These are phyloP conservation scores for Ochotona princeps DNA, from an alignment of 2,113 vertebrate species.

Conservation along the genomic window DNA sequence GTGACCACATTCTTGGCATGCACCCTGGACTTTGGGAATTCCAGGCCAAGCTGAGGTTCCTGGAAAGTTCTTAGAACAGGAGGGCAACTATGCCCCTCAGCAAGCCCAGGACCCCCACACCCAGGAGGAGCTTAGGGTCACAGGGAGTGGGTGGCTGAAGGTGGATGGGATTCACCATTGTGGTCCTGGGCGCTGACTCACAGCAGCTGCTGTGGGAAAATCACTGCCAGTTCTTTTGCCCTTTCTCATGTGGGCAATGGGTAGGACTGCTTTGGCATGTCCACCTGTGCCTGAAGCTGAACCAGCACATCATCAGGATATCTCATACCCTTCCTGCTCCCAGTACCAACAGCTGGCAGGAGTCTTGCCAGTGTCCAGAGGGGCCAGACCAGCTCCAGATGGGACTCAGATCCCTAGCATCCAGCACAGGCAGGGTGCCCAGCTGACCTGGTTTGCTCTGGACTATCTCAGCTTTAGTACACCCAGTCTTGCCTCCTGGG, in stretches of 20 bases:
- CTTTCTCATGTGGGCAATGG: slow-evolving; percentile 58
- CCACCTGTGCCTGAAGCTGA: slow-evolving; percentile 62
- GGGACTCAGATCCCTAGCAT: not conserved
- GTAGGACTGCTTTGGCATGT: not conserved
- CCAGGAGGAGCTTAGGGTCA: not conserved
- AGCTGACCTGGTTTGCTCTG: not conserved
- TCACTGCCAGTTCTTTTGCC: not conserved
- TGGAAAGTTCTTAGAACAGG: slow-evolving; percentile 19
- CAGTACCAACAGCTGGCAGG: not conserved
- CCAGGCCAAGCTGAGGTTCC: not conserved
- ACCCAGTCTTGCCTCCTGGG: not conserved
- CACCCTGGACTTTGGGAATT: not conserved
- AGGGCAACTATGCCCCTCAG: not conserved
- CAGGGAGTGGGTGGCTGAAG: not conserved
- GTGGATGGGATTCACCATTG: not conserved
- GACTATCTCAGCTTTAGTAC: not conserved
- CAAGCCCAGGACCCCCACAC: not conserved
- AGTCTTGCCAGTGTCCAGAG: not conserved
- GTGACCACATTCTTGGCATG: slow-evolving; percentile 57
- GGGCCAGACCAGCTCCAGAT: not conserved
- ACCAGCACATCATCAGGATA: not conserved
- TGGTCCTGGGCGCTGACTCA: slow-evolving; percentile 60
- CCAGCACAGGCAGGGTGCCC: not conserved
- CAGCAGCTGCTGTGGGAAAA: slow-evolving; percentile 47
- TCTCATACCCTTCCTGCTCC: not conserved